Evolutionary conservation across 2,797 vertebrate species (phyloP).

Genomic region (Sebastes alutus): DNA sequence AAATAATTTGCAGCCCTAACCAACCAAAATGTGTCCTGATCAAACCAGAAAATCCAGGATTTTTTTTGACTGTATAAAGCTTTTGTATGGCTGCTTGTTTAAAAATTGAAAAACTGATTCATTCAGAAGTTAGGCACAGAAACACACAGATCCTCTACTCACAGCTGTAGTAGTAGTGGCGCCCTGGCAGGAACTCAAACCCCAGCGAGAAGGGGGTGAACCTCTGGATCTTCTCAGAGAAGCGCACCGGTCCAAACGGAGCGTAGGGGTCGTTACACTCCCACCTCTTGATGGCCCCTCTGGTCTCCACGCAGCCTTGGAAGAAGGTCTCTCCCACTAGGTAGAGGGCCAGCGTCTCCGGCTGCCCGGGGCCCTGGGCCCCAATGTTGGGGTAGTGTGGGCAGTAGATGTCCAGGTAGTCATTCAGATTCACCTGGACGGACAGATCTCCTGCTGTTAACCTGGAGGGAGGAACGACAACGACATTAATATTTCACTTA

Average conservation of each 20-base stretch:
- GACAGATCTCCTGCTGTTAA: slow-evolving; percentile 87
- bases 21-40: neutral
- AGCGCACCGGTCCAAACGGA: slow-evolving; percentile 86
- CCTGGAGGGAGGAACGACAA: slow-evolving; percentile 73
- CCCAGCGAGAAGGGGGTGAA: slow-evolving; percentile 94
- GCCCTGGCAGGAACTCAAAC: slow-evolving; percentile 91
- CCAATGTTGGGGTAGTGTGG: slow-evolving; percentile 85
- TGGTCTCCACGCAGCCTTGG: slow-evolving; percentile 85
- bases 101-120: accelerated
- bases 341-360: slow-evolving; percentile 80
- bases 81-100: neutral
- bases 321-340: slow-evolving; percentile 83
- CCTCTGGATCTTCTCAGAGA: slow-evolving; percentile 95
- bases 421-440: slow-evolving; percentile 89
- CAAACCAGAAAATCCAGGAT: neutral
- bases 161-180: slow-evolving; percentile 96
- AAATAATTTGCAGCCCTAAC: neutral
- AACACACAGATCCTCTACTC: slow-evolving; percentile 72
- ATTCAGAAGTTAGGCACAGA: neutral
- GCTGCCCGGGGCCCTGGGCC: slow-evolving; percentile 21
- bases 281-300: slow-evolving; percentile 89
- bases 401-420: slow-evolving; percentile 95
- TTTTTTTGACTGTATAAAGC: neutral
- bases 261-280: slow-evolving; percentile 88
- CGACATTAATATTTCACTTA: slow-evolving; percentile 47